Conservation (phyloP, 1,140 invertebrate genomes). For the Bemisia tabaci region DNA sequence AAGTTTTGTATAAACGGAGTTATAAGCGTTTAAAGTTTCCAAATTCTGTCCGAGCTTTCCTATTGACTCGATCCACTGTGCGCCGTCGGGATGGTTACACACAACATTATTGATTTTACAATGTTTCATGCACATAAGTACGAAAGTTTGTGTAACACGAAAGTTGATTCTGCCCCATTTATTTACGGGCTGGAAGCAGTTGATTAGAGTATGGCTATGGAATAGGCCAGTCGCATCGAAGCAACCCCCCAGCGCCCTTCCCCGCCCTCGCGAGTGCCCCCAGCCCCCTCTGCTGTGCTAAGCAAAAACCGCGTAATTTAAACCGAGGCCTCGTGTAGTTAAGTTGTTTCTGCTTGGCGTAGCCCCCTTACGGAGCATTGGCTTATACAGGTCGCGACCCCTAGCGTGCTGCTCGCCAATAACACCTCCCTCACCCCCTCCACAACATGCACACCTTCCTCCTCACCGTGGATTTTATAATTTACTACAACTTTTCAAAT, state of each 20-base stretch:
- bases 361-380: too few species aligned
- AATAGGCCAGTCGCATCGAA: neutral
- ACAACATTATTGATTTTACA: neutral
- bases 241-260: too few species aligned
- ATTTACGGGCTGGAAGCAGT: neutral
- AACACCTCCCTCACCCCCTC: neutral
- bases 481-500: neutral
- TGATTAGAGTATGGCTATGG: neutral
- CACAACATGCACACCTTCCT: neutral
- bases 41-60: too few species aligned
- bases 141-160: neutral
- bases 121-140: neutral
- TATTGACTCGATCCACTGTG: too few species aligned
- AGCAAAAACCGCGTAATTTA: too few species aligned
- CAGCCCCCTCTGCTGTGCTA: neutral
- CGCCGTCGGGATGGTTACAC: neutral
- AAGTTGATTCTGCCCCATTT: neutral
- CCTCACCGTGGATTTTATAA: neutral
- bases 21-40: too few species aligned
- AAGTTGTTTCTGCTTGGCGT: too few species aligned
- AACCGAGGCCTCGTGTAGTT: too few species aligned
- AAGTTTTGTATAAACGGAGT: too few species aligned
- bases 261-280: neutral
- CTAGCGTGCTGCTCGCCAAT: neutral
- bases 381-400: neutral